Evolutionary conservation across 1,140 invertebrate genomes (phyloP).

Genomic region (Trachymyrmex cornetzi): DNA sequence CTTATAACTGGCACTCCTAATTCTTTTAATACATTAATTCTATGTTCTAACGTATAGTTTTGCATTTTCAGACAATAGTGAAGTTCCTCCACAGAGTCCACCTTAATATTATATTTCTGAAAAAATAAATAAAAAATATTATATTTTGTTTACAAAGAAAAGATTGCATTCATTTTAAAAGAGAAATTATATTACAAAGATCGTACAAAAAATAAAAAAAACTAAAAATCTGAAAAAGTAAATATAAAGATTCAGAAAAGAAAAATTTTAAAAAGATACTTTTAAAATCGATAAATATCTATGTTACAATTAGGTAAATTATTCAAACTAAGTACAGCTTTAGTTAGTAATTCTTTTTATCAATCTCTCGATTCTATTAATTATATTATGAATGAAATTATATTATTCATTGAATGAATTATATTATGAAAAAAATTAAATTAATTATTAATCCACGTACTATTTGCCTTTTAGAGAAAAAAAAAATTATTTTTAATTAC

Average conservation of each 20-base stretch:
- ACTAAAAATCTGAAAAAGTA: background rate
- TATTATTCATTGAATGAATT: no score
- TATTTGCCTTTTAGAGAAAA: background rate
- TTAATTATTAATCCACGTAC: background rate
- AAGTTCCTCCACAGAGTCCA: background rate
- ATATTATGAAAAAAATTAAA: background rate
- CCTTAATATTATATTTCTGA: constrained; percentile 24
- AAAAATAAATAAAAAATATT: constrained; percentile 35
- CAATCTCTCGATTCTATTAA: background rate
- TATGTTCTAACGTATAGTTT: constrained; percentile 47
- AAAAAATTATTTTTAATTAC: background rate
- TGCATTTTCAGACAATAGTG: background rate
- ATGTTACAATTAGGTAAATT: background rate
- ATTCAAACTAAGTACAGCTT: background rate
- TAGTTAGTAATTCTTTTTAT: background rate
- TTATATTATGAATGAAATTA: constrained; percentile 1
- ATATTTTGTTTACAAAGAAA: background rate
- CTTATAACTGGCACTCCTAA: constrained; percentile 63
- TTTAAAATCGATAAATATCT: background rate
- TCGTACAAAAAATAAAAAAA: background rate
- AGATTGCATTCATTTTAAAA: background rate
- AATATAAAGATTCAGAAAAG: background rate
- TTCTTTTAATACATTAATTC: constrained; percentile 73
- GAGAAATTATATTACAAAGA: background rate
- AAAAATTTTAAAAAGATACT: background rate